Evolutionary conservation across 1,140 invertebrate species (phyloP).

Genomic region (Ceratina japonica): DNA sequence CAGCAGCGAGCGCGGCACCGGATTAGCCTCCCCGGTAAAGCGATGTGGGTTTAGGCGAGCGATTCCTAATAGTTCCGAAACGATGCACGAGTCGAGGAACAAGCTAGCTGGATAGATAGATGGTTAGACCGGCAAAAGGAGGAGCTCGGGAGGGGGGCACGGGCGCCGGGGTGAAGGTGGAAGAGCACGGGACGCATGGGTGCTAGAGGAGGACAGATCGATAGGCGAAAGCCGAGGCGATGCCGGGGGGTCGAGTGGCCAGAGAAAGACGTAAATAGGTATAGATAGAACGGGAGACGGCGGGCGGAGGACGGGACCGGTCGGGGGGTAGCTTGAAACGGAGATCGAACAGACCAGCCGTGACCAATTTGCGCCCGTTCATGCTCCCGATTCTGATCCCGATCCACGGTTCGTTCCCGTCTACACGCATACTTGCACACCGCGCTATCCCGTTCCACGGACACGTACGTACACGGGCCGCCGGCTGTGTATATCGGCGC

Average conservation of each 20-base stretch:
- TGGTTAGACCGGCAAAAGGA: slow-evolving; percentile 34
- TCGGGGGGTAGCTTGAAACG: slow-evolving; percentile 32
- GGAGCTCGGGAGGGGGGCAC: slow-evolving; percentile 12
- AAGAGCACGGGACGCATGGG: too few species aligned
- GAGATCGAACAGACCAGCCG: slow-evolving; percentile 77
- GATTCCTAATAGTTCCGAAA: slow-evolving; percentile 69
- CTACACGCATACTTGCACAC: not conserved
- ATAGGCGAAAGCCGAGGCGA: slow-evolving; percentile 8
- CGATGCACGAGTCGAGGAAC: slow-evolving; percentile 62
- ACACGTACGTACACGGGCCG: not conserved
- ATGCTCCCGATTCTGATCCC: slow-evolving; percentile 65
- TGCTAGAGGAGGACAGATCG: slow-evolving; percentile 45
- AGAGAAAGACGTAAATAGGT: slow-evolving; percentile 32
- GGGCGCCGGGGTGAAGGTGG: slow-evolving; percentile 26
- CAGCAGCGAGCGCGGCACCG: slow-evolving; percentile 52
- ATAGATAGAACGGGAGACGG: slow-evolving; percentile 29
- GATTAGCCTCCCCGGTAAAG: slow-evolving; percentile 62
- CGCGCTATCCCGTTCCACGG: not conserved
- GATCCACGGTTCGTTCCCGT: slow-evolving; percentile 45
- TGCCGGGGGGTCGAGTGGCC: not conserved
- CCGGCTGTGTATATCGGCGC: not conserved
- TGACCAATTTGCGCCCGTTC: slow-evolving; percentile 78
- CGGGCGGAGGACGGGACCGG: not conserved
- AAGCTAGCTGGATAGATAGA: slow-evolving; percentile 57
- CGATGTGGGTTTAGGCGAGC: slow-evolving; percentile 60